Percentiles rank a stretch among this genome's conserved stretches.
These are phyloP conservation scores for Uropetala carovei DNA, from an alignment of 2,888 invertebrate genomes.

Conservation along the genomic window DNA sequence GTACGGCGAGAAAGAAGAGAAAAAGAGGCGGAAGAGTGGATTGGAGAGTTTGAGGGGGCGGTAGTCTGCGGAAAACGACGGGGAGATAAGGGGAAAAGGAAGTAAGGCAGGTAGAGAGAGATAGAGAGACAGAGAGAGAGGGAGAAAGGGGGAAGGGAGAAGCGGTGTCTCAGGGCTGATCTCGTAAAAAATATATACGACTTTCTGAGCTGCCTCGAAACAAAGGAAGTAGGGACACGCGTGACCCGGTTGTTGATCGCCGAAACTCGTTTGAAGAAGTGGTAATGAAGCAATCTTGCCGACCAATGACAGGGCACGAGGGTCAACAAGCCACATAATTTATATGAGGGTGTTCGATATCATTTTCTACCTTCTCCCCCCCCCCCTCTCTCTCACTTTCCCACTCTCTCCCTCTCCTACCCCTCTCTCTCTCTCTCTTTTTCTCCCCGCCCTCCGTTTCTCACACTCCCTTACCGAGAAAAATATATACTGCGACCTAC, in stretches of 20 bases:
- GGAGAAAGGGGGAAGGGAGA: neutral
- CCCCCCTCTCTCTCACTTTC: neutral
- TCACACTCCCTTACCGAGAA: neutral
- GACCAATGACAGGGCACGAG: slow-evolving; percentile 52
- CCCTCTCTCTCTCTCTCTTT: neutral
- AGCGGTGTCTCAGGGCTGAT: neutral
- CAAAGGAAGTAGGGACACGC: slow-evolving; percentile 33
- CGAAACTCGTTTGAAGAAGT: slow-evolving; percentile 57
- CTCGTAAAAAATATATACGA: slow-evolving; percentile 50
- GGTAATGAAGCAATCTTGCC: slow-evolving; percentile 60
- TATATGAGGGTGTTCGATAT: slow-evolving; percentile 25
- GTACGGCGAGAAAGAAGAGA: neutral
- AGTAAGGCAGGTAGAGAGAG: neutral
- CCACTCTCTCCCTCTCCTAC: neutral
- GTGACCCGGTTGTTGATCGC: slow-evolving; percentile 42
- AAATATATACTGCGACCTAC: neutral
- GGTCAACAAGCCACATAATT: slow-evolving; percentile 60
- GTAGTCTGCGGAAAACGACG: neutral
- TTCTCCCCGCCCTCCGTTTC: neutral
- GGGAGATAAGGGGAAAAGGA: neutral
- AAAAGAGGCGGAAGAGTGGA: neutral
- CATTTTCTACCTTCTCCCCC: neutral
- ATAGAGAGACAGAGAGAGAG: neutral
- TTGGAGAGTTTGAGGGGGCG: neutral
- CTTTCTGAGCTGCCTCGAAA: neutral